Percentiles rank a stretch among this genome's conserved stretches.
These are phyloP conservation scores for Volucella inflata DNA, from an alignment of 2,888 invertebrate species.

Conservation along the genomic window DNA sequence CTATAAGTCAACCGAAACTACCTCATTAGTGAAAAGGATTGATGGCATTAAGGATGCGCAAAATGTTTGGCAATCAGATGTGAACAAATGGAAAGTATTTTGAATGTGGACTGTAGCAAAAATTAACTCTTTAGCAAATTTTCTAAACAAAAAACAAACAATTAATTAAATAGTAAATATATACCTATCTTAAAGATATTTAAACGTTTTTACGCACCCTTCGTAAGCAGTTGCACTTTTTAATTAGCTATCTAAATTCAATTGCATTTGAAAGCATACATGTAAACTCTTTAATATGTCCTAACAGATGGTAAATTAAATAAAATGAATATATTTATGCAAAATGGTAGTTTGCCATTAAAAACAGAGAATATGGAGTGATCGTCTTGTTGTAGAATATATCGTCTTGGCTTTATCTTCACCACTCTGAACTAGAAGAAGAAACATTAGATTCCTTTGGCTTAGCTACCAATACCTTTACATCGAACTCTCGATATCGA, in stretches of 20 bases:
- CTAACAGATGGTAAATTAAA: constrained; percentile 30
- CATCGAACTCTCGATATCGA: no score
- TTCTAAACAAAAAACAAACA: constrained; percentile 26
- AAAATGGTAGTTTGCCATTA: background rate
- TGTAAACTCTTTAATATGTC: constrained; percentile 44
- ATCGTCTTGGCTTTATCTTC: no score
- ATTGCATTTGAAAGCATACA: constrained; percentile 56
- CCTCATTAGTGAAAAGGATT: constrained; percentile 80
- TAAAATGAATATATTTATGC: constrained; percentile 46
- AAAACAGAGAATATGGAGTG: no score
- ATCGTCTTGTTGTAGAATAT: no score
- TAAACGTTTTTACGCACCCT: constrained; percentile 54
- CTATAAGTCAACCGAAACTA: constrained; percentile 81
- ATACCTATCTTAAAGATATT: constrained; percentile 3
- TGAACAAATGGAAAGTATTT: constrained; percentile 7
- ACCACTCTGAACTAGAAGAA: no score
- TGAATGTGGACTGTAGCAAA: constrained; percentile 23
- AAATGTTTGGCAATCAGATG: constrained; percentile 9
- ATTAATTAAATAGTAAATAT: constrained; percentile 56
- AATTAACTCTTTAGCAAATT: constrained; percentile 56
- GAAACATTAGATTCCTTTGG: no score
- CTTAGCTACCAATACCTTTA: no score
- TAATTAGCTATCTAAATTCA: constrained; percentile 32
- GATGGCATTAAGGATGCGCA: constrained; percentile 44
- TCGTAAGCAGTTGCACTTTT: constrained; percentile 55